phyloP scores from a whole-genome alignment of 2,888 invertebrate genomes.

The Amphiduros pacificus region DNA sequence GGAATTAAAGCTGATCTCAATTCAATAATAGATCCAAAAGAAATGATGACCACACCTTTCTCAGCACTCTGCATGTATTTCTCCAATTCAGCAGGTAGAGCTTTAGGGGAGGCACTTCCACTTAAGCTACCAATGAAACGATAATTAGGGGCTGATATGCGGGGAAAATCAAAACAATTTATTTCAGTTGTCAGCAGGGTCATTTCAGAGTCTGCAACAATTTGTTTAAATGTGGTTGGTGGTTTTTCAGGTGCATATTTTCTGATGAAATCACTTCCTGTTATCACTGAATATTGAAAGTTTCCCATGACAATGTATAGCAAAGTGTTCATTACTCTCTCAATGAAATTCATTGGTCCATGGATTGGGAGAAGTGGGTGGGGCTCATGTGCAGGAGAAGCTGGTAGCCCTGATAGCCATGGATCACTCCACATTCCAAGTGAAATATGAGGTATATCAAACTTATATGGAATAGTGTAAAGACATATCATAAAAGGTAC shows the following conservation, averaged over 20 bases:
- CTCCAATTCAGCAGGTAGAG: slow-evolving; percentile 3
- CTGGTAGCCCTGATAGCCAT: slow-evolving; percentile 19
- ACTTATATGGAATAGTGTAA: slow-evolving; percentile 12
- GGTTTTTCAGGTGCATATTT: slow-evolving; percentile 8
- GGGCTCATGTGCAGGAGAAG: slow-evolving; percentile 17
- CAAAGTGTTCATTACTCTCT: not conserved
- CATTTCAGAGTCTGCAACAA: slow-evolving; percentile 18
- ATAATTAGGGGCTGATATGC: slow-evolving; percentile 18
- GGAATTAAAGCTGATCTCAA: too few species aligned
- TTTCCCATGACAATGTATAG: not conserved
- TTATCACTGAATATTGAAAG: not conserved
- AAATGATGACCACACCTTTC: slow-evolving; percentile 10
- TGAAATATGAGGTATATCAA: slow-evolving; percentile 9
- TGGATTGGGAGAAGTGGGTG: not conserved
- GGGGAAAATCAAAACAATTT: slow-evolving; percentile 17
- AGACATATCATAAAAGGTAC: slow-evolving; percentile 1
- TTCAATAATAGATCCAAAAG: slow-evolving; percentile 15
- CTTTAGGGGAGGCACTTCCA: not conserved
- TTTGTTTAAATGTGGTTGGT: slow-evolving; percentile 4
- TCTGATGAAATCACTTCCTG: not conserved
- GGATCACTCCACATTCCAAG: slow-evolving; percentile 12
- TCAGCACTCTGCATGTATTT: not conserved
- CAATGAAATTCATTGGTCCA: slow-evolving; percentile 1
- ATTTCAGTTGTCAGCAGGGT: slow-evolving; percentile 19
- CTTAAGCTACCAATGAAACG: slow-evolving; percentile 19